Conservation (phyloP, 2,888 invertebrate species). For the Acleris emargana region DNA sequence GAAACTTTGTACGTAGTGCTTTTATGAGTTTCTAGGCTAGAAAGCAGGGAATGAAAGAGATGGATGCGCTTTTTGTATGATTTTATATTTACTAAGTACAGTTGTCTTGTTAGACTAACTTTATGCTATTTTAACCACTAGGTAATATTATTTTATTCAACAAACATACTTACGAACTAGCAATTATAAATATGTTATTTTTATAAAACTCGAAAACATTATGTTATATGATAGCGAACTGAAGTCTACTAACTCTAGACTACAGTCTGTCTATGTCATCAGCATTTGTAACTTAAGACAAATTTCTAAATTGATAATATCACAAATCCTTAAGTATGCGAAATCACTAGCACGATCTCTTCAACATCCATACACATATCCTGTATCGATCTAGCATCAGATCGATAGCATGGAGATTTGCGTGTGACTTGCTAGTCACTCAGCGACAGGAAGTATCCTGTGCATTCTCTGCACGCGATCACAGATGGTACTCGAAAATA, state of each 20-base stretch:
- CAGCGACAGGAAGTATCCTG: constrained; percentile 46
- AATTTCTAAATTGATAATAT: background rate
- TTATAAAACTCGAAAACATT: too few relatives aligned
- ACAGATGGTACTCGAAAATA: too few relatives aligned
- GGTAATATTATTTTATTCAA: too few relatives aligned
- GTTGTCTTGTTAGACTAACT: too few relatives aligned
- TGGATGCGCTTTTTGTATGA: too few relatives aligned
- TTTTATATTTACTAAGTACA: too few relatives aligned
- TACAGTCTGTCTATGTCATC: too few relatives aligned
- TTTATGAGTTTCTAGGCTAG: constrained; percentile 16
- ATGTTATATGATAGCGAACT: too few relatives aligned
- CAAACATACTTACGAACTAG: too few relatives aligned
- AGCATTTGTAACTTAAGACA: background rate
- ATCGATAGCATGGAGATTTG: constrained; percentile 39
- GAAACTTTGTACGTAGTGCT: constrained; percentile 12
- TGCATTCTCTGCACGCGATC: constrained; percentile 48
- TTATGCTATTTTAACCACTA: too few relatives aligned
- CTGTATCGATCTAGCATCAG: constrained; percentile 11
- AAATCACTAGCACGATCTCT: constrained; percentile 9
- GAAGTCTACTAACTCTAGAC: too few relatives aligned
- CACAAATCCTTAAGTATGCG: background rate
- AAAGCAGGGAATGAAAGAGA: background rate
- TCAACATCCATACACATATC: constrained; percentile 15
- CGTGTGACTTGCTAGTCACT: constrained; percentile 50
- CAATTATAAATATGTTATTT: too few relatives aligned